Evolutionary conservation across 2,888 invertebrate species (phyloP).

Genomic region (Thereva unica): DNA sequence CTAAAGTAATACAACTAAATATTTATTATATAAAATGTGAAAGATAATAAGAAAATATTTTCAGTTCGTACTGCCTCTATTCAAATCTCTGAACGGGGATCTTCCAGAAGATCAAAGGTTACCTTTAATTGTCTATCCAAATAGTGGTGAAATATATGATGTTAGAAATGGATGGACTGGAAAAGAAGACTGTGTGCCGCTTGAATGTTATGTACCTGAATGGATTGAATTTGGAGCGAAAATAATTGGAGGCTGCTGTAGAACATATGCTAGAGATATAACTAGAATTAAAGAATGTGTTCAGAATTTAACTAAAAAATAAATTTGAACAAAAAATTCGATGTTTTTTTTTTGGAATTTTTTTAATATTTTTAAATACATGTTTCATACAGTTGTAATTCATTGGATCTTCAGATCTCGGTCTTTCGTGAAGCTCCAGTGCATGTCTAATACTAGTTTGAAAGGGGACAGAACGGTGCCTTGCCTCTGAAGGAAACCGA

Average conservation of each 20-base stretch:
- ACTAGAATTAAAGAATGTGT: conserved; percentile 66
- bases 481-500: too few relatives aligned
- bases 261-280: conserved; percentile 82
- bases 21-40: background rate
- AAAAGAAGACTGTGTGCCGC: conserved; percentile 69
- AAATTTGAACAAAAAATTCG: background rate
- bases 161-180: conserved; percentile 65
- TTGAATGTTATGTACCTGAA: conserved; percentile 73
- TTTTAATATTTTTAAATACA: background rate
- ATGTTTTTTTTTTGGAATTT: conserved; percentile 12
- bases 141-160: conserved; percentile 70
- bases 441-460: too few relatives aligned
- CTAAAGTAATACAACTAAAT: conserved; percentile 51
- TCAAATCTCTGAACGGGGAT: conserved; percentile 62
- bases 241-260: conserved; percentile 91
- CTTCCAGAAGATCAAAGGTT: conserved; percentile 59
- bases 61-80: conserved; percentile 64
- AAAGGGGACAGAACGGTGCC: too few relatives aligned
- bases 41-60: conserved; percentile 5
- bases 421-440: too few relatives aligned
- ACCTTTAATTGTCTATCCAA: conserved; percentile 88
- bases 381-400: too few relatives aligned
- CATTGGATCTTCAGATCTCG: too few relatives aligned
- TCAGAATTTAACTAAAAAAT: conserved; percentile 38
- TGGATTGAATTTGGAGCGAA: conserved; percentile 83